Conservation (phyloP, 2,113 vertebrate genomes). For the Symphodus melops region DNA sequence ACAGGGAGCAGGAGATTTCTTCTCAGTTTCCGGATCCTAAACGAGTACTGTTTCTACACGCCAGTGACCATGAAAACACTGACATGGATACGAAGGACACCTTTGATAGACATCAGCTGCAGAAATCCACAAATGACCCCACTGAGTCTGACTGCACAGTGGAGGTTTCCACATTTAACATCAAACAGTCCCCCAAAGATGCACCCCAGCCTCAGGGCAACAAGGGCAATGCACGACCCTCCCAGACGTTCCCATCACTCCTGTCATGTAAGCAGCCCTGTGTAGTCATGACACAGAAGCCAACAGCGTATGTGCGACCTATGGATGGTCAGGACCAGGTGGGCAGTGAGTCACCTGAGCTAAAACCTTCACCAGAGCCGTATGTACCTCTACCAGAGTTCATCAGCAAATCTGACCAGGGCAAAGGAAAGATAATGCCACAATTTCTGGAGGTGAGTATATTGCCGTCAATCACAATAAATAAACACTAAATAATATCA, state of each 20-base stretch:
- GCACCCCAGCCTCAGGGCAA: conserved; percentile 60
- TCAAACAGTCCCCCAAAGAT: conserved; percentile 71
- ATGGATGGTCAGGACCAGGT: conserved; percentile 96
- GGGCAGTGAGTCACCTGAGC: conserved; percentile 87
- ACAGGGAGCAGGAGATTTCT: conserved; percentile 62
- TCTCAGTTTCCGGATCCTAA: conserved; percentile 74
- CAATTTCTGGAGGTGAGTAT: conserved; percentile 88
- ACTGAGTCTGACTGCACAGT: conserved; percentile 45
- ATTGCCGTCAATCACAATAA: neutral
- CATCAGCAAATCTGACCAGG: conserved; percentile 83
- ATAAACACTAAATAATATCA: neutral
- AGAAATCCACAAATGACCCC: conserved; percentile 30
- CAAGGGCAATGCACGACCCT: conserved; percentile 79
- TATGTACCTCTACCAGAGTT: conserved; percentile 82
- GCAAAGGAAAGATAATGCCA: conserved; percentile 85
- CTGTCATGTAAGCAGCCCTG: conserved; percentile 87
- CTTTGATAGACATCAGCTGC: conserved; percentile 40
- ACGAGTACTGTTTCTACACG: conserved; percentile 84
- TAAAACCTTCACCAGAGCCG: conserved; percentile 86
- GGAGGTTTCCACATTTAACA: conserved; percentile 63
- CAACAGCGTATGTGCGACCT: conserved; percentile 94
- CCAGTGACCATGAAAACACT: conserved; percentile 81
- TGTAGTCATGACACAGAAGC: conserved; percentile 89
- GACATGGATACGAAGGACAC: conserved; percentile 59
- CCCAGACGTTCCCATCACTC: conserved; percentile 87